These are phyloP conservation scores for Hyperoplus immaculatus DNA, from an alignment of 2,797 vertebrate genomes.

Conservation along the genomic window DNA sequence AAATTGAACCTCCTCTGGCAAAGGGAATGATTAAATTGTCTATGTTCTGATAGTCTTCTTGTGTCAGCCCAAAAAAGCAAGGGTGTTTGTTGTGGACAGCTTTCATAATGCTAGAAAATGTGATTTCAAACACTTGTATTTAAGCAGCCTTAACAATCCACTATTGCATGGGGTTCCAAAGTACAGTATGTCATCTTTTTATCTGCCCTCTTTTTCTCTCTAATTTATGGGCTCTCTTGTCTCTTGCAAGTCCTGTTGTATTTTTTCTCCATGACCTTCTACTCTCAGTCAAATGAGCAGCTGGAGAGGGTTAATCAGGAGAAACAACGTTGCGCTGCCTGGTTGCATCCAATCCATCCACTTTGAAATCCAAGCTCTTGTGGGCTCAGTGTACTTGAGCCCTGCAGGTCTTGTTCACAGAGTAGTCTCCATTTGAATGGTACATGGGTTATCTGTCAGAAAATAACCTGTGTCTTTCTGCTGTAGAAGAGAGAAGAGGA, in stretches of 20 bases:
- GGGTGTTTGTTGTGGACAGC: neutral
- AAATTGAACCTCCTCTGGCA: conserved; percentile 6
- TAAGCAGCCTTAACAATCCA: conserved; percentile 7
- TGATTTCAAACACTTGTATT: neutral
- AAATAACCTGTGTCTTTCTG: conserved; percentile 37
- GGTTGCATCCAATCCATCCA: conserved; percentile 59
- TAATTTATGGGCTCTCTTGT: conserved; percentile 25
- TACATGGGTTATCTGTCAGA: conserved; percentile 62
- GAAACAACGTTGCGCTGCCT: conserved; percentile 48
- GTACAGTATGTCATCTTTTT: conserved; percentile 2
- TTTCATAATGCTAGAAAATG: neutral
- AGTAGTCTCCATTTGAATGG: conserved; percentile 61
- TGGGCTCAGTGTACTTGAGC: conserved; percentile 63
- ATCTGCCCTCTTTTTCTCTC: conserved; percentile 12
- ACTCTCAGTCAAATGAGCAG: conserved; percentile 50
- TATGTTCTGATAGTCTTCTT: conserved; percentile 25
- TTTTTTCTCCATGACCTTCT: conserved; percentile 27
- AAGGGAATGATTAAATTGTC: conserved; percentile 11
- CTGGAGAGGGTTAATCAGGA: conserved; percentile 59
- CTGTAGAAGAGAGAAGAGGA: conserved; percentile 30
- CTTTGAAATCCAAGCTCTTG: conserved; percentile 53
- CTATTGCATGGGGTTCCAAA: neutral
- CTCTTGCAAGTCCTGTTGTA: neutral
- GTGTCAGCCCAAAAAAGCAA: conserved; percentile 16
- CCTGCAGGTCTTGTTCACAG: conserved; percentile 46